These are phyloP conservation scores for Cataglyphis livida DNA, from an alignment of 2,888 invertebrate genomes.

Conservation along the genomic window DNA sequence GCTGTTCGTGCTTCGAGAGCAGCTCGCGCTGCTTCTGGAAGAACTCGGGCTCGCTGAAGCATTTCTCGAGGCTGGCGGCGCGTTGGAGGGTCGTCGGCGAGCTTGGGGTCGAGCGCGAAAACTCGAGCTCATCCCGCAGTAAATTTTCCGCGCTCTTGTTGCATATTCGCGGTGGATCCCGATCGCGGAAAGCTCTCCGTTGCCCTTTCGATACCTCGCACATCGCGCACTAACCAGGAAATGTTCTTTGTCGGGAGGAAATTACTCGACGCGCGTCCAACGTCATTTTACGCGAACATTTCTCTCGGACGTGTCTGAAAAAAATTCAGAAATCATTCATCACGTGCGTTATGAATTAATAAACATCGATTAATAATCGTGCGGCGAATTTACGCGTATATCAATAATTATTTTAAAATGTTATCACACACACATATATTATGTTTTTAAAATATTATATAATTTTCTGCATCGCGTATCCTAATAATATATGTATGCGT, in stretches of 20 bases:
- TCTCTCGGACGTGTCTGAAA: slow-evolving; percentile 12
- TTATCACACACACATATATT: too few relatives aligned
- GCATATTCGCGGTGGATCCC: slow-evolving; percentile 82
- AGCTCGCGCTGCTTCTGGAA: slow-evolving; percentile 70
- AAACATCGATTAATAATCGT: too few relatives aligned
- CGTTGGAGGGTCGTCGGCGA: slow-evolving; percentile 76
- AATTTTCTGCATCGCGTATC: background rate
- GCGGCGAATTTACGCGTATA: too few relatives aligned
- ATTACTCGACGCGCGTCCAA: slow-evolving; percentile 6
- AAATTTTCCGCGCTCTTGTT: slow-evolving; percentile 72
- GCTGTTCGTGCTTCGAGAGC: slow-evolving; percentile 67
- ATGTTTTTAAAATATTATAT: too few relatives aligned
- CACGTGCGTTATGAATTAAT: background rate
- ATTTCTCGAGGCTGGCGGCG: slow-evolving; percentile 79
- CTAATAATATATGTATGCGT: background rate
- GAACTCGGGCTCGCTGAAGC: slow-evolving; percentile 79
- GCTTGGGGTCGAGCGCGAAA: slow-evolving; percentile 76
- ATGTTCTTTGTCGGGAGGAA: background rate
- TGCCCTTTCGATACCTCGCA: slow-evolving; percentile 81
- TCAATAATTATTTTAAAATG: too few relatives aligned
- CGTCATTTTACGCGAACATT: slow-evolving; percentile 22
- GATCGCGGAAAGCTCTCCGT: slow-evolving; percentile 80
- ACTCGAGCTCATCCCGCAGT: slow-evolving; percentile 74
- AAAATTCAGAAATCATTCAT: background rate
- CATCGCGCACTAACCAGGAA: slow-evolving; percentile 64